Percentiles rank a stretch among this genome's conserved stretches.
These are phyloP conservation scores for Montipora efflorescens DNA, from an alignment of 64 coral and sea anemone genomes.

Conservation along the genomic window DNA sequence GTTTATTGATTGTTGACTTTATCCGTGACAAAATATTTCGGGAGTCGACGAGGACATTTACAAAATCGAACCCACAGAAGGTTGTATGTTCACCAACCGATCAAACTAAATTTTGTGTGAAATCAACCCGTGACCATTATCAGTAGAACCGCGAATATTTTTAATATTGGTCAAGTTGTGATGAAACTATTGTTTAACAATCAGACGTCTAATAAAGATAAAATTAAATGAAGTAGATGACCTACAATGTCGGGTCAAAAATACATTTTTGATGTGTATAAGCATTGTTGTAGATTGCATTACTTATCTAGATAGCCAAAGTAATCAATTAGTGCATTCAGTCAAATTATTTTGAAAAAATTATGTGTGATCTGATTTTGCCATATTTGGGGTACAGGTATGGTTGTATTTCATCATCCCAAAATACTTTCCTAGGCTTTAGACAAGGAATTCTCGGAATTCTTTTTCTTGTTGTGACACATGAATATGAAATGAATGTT, in stretches of 20 bases:
- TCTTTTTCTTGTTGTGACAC: neutral
- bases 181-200: neutral
- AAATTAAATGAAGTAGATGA: neutral
- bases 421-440: no score
- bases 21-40: neutral
- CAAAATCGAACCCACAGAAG: no score
- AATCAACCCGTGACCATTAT: neutral
- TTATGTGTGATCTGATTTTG: no score
- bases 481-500: slow-evolving; percentile 2
- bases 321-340: no score
- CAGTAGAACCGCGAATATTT: neutral
- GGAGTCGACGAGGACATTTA: no score
- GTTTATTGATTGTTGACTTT: neutral
- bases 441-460: neutral
- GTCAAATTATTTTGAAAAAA: neutral
- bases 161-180: neutral
- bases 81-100: neutral
- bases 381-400: no score
- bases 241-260: no score
- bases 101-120: neutral
- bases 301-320: no score
- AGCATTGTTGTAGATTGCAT: no score
- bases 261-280: no score
- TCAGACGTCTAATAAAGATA: neutral
- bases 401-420: no score